Percentiles rank a stretch among this genome's conserved stretches.
phyloP scores from a whole-genome alignment of 2,113 vertebrate genomes.

The Clarias magur region DNA sequence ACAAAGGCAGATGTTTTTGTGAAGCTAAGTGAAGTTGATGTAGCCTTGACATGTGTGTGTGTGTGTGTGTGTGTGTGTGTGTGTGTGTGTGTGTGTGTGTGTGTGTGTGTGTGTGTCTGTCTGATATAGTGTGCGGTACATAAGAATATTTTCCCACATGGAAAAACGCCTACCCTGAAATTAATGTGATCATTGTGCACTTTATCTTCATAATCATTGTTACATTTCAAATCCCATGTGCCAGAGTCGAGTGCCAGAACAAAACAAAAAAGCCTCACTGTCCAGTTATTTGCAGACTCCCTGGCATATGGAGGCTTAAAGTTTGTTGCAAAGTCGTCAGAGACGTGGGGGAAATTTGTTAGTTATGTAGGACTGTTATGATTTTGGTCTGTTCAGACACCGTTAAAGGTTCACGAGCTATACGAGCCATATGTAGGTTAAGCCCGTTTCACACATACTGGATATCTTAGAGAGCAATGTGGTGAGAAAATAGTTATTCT shows the following conservation, averaged over 20 bases:
- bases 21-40: background rate
- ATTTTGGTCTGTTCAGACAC: background rate
- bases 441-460: too few species aligned
- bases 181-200: background rate
- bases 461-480: too few species aligned
- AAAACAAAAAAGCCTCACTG: background rate
- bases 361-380: background rate
- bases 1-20: background rate
- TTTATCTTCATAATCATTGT: background rate
- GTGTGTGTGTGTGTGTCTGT: background rate
- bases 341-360: background rate
- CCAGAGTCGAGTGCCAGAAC: background rate
- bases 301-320: conserved; percentile 2
- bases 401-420: background rate
- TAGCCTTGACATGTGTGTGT: background rate
- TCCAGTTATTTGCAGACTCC: conserved; percentile 17
- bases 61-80: background rate
- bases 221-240: conserved; percentile 10
- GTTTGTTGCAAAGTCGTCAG: background rate
- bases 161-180: background rate
- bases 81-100: too few species aligned
- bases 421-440: too few species aligned
- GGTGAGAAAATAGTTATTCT: too few species aligned
- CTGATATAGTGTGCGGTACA: background rate
- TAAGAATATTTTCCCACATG: background rate